A percentile compares a stretch with the other conserved stretches of the same genome.
These are phyloP conservation scores for Pterostichus madidus DNA, from an alignment of 2,888 invertebrate species.

Conservation along the genomic window DNA sequence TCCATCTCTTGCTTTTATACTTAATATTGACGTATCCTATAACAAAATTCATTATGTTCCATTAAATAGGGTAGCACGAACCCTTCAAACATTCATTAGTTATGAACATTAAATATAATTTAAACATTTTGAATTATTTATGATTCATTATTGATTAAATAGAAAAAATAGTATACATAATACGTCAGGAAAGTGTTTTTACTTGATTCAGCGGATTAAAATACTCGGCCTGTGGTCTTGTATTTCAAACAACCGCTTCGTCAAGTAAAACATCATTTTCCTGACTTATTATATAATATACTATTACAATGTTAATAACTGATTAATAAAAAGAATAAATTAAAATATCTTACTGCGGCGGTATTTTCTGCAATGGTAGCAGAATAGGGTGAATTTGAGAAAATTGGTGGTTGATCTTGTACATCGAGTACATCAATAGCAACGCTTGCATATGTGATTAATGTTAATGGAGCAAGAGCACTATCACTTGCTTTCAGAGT, in stretches of 20 bases:
- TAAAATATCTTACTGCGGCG: slow-evolving; percentile 77
- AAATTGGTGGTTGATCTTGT: slow-evolving; percentile 91
- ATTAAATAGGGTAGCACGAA: background rate
- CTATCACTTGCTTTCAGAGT: slow-evolving; percentile 84
- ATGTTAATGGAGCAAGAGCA: slow-evolving; percentile 80
- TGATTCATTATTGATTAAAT: too few relatives aligned
- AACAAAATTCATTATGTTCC: slow-evolving; percentile 68
- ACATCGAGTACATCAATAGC: slow-evolving; percentile 88
- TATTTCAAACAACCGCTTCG: too few relatives aligned
- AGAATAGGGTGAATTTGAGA: slow-evolving; percentile 89
- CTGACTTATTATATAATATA: too few relatives aligned
- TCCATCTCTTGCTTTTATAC: slow-evolving; percentile 88
- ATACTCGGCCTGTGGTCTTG: too few relatives aligned
- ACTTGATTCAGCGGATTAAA: too few relatives aligned
- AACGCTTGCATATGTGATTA: slow-evolving; percentile 85
- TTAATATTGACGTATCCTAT: slow-evolving; percentile 83
- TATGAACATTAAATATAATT: too few relatives aligned
- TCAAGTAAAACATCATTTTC: too few relatives aligned
- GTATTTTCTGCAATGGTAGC: slow-evolving; percentile 88
- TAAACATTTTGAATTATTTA: too few relatives aligned
- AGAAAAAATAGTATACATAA: too few relatives aligned
- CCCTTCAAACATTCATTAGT: too few relatives aligned
- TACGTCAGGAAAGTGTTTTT: too few relatives aligned
- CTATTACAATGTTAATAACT: too few relatives aligned
- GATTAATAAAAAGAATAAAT: background rate